A percentile compares a stretch with the other conserved stretches of the same genome.
Conservation (phyloP, 2,888 invertebrate genomes). For the Thecocarcelia acutangulata region DNA sequence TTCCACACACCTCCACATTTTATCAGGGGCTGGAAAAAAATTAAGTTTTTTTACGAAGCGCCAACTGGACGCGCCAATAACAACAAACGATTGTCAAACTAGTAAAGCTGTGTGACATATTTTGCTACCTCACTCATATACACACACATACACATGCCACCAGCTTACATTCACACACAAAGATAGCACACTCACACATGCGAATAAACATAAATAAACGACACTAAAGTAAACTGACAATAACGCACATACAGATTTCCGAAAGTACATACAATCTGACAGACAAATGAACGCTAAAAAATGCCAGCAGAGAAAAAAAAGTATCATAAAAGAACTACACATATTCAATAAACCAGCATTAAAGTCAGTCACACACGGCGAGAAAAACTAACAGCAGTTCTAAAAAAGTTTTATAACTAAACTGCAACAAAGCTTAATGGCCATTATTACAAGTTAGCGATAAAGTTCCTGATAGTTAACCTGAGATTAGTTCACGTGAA, state of each 20-base stretch:
- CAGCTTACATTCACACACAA: background rate
- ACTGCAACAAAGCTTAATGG: too few relatives aligned
- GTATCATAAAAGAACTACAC: constrained; percentile 20
- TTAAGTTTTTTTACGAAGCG: constrained; percentile 43
- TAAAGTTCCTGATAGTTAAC: too few relatives aligned
- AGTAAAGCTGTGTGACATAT: constrained; percentile 59
- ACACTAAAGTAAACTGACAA: constrained; percentile 3
- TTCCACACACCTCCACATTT: constrained; percentile 35
- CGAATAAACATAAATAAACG: background rate
- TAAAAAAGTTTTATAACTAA: background rate
- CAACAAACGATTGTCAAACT: constrained; percentile 60
- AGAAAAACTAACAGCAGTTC: background rate
- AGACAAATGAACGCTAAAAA: background rate
- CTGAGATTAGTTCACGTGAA: too few relatives aligned
- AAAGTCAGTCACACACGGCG: constrained; percentile 5
- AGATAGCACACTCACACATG: background rate
- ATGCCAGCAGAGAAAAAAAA: background rate
- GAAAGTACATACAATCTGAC: background rate
- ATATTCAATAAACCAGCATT: constrained; percentile 24
- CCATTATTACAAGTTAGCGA: too few relatives aligned
- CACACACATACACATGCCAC: background rate
- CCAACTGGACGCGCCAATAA: constrained; percentile 68
- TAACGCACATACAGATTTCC: background rate
- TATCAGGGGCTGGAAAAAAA: background rate
- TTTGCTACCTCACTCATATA: constrained; percentile 23